Percentiles rank a stretch among this genome's conserved stretches.
phyloP scores from a whole-genome alignment of 2,888 invertebrate genomes.

The Molorchus minor region DNA sequence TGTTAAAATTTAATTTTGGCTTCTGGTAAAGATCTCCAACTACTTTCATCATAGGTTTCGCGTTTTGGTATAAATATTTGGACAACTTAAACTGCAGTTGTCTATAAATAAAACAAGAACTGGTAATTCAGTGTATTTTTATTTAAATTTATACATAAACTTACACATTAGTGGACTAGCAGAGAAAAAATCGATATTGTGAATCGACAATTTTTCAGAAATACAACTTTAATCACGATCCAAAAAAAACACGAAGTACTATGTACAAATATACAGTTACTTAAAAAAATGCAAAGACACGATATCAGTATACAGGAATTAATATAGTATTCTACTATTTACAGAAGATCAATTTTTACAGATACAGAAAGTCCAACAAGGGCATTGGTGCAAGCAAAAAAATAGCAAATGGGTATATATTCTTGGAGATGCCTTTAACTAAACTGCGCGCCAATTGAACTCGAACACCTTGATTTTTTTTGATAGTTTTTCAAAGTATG shows the following conservation, averaged over 20 bases:
- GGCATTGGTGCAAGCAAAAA: neutral
- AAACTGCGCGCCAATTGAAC: no score
- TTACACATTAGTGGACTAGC: slow-evolving; percentile 54
- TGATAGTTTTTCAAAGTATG: no score
- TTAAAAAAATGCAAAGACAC: slow-evolving; percentile 40
- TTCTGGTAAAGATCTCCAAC: no score
- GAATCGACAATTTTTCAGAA: slow-evolving; percentile 28
- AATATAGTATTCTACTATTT: slow-evolving; percentile 28
- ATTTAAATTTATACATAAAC: slow-evolving; percentile 49
- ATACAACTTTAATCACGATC: slow-evolving; percentile 24
- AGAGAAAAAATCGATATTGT: slow-evolving; percentile 32
- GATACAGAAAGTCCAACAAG: neutral
- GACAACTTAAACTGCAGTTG: neutral
- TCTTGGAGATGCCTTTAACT: no score
- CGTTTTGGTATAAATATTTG: slow-evolving; percentile 18
- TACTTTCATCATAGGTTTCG: no score
- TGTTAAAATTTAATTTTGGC: no score
- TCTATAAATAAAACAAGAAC: slow-evolving; percentile 12
- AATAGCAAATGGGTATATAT: no score
- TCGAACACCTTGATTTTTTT: no score
- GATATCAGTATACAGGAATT: slow-evolving; percentile 36
- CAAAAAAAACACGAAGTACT: slow-evolving; percentile 32
- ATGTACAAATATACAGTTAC: slow-evolving; percentile 44
- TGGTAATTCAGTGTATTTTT: slow-evolving; percentile 29
- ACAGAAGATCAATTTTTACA: slow-evolving; percentile 10